Percentiles rank a stretch among this genome's conserved stretches.
Conservation (phyloP, 2,113 vertebrate species). For the Equus quagga region DNA sequence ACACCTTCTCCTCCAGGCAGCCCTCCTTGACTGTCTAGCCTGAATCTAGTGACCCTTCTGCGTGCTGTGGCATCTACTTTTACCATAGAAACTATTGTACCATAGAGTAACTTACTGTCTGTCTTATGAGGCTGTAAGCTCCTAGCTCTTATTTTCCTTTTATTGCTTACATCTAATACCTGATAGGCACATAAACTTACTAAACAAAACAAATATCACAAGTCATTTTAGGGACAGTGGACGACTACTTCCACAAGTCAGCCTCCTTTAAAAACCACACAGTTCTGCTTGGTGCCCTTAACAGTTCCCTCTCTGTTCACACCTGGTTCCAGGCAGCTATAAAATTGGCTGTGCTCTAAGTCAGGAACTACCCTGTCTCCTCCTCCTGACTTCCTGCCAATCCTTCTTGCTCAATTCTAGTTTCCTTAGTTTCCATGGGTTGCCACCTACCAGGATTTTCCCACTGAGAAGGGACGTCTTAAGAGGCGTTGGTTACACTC, state of each 20-base stretch:
- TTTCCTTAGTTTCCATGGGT: conserved; percentile 7
- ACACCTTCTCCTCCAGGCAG: not conserved
- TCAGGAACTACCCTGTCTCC: not conserved
- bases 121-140: not conserved
- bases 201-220: not conserved
- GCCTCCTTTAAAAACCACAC: not conserved
- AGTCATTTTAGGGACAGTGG: not conserved
- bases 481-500: not conserved
- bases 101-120: not conserved
- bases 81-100: not conserved
- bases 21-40: not conserved
- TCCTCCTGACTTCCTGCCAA: not conserved
- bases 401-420: not conserved
- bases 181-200: not conserved
- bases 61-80: not conserved
- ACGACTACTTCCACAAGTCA: not conserved
- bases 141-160: not conserved
- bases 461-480: not conserved
- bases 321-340: not conserved
- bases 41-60: not conserved
- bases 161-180: not conserved
- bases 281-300: not conserved
- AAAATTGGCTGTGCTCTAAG: not conserved
- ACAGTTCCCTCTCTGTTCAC: not conserved
- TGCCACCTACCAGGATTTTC: not conserved